A percentile compares a stretch with the other conserved stretches of the same genome.
Conservation (phyloP, 2,888 invertebrate genomes). For the Zeuzera pyrina region DNA sequence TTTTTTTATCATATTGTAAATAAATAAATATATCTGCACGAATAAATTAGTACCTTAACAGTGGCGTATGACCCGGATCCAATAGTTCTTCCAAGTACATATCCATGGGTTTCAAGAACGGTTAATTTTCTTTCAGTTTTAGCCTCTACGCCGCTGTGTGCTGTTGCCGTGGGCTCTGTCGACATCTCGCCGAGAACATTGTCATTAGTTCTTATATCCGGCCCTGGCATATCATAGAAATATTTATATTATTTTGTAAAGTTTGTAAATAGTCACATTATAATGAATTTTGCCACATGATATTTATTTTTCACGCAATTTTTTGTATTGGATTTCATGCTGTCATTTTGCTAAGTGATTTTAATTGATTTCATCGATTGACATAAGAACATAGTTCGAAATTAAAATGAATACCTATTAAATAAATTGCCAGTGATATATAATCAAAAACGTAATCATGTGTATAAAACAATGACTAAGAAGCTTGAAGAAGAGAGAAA, state of each 20-base stretch:
- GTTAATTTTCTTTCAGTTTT: constrained; percentile 67
- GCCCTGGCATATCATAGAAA: constrained; percentile 69
- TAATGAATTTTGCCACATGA: constrained; percentile 51
- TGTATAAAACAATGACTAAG: too few species aligned
- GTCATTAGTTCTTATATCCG: constrained; percentile 63
- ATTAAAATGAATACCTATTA: too few species aligned
- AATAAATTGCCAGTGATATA: too few species aligned
- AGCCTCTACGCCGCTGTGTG: constrained; percentile 54
- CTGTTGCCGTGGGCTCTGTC: constrained; percentile 57
- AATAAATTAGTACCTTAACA: constrained; percentile 74
- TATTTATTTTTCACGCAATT: constrained; percentile 40
- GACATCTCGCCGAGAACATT: constrained; percentile 67
- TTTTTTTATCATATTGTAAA: background rate
- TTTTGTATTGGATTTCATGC: constrained; percentile 39
- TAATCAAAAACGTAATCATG: too few species aligned
- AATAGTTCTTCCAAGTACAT: constrained; percentile 81
- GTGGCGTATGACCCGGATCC: constrained; percentile 89
- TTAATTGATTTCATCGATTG: constrained; percentile 21
- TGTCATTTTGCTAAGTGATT: constrained; percentile 48
- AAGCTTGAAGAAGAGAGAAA: too few species aligned
- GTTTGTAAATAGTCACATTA: constrained; percentile 47
- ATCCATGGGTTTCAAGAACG: constrained; percentile 86
- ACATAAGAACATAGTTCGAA: constrained; percentile 31
- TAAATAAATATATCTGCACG: background rate
- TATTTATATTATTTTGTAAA: constrained; percentile 37